A percentile compares a stretch with the other conserved stretches of the same genome.
Conservation (phyloP, 2,113 vertebrate genomes). For the Dipodomys stephensi region DNA sequence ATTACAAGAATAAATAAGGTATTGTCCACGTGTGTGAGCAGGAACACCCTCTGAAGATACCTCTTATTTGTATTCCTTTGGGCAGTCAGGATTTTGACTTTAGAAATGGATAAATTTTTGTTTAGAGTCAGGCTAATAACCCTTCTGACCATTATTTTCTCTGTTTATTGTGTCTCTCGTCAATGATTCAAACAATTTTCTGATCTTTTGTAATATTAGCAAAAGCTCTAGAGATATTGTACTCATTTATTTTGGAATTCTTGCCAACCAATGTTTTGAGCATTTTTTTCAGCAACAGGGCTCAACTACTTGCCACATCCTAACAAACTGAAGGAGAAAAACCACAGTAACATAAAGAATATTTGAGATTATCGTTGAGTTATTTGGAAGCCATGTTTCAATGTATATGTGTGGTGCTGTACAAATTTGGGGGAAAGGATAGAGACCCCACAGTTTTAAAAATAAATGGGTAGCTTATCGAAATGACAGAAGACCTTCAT, state of each 20-base stretch:
- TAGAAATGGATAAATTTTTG: not conserved
- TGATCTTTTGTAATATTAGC: not conserved
- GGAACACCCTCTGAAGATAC: rapidly evolving
- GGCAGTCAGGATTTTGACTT: not conserved
- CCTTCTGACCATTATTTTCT: not conserved
- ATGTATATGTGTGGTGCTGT: not conserved
- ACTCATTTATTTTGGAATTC: not conserved
- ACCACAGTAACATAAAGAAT: not conserved
- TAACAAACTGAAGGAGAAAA: not conserved
- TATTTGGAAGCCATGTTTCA: not conserved
- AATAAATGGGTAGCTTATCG: not conserved
- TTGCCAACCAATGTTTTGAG: not conserved
- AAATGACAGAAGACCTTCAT: not conserved
- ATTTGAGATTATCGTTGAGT: not conserved
- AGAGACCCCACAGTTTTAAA: not conserved
- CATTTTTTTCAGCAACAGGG: not conserved
- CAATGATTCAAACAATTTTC: not conserved
- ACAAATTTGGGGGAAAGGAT: not conserved
- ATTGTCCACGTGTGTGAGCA: not conserved
- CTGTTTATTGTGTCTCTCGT: not conserved
- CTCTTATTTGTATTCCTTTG: not conserved
- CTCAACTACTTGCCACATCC: not conserved
- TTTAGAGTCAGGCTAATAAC: not conserved
- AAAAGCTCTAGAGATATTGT: not conserved
- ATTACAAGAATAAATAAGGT: not conserved